phyloP scores from a whole-genome alignment of 2,113 vertebrate genomes.

The Thamnophis sirtalis region DNA sequence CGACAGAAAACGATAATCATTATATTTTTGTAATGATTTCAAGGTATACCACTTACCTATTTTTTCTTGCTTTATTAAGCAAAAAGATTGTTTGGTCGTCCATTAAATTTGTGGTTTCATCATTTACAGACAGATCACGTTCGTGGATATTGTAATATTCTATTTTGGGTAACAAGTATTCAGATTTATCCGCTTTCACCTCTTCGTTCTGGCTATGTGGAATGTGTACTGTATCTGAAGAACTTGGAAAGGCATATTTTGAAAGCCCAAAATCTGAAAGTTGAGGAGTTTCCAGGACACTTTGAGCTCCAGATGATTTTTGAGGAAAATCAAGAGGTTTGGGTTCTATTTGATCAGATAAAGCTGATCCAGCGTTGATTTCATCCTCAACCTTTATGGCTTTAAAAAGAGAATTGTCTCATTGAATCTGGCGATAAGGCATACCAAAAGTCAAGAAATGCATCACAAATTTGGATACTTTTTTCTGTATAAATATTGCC shows the following conservation, averaged over 20 bases:
- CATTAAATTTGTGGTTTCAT: slow-evolving; percentile 2
- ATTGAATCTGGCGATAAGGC: not conserved
- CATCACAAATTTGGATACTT: not conserved
- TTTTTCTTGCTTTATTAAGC: slow-evolving; percentile 64
- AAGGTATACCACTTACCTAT: slow-evolving; percentile 54
- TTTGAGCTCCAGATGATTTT: slow-evolving; percentile 24
- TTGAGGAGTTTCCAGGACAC: slow-evolving; percentile 68
- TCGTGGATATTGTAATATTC: slow-evolving; percentile 84
- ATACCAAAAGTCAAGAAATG: not conserved
- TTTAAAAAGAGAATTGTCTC: slow-evolving; percentile 1
- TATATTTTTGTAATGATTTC: not conserved
- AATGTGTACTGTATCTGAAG: slow-evolving; percentile 11
- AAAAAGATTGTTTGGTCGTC: slow-evolving; percentile 86
- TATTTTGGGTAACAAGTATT: slow-evolving; percentile 76
- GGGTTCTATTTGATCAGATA: slow-evolving; percentile 37
- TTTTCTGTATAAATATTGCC: not conserved
- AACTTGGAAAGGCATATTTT: slow-evolving; percentile 69
- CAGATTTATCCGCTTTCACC: slow-evolving; percentile 71
- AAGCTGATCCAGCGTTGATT: not conserved
- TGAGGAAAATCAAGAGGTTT: not conserved
- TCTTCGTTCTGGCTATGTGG: not conserved
- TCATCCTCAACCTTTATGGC: slow-evolving; percentile 39
- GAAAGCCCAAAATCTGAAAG: slow-evolving; percentile 90
- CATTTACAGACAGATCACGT: slow-evolving; percentile 80
- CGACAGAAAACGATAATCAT: not conserved